Conservation (phyloP, 1,140 invertebrate genomes). For the Oryctes rhinoceros region DNA sequence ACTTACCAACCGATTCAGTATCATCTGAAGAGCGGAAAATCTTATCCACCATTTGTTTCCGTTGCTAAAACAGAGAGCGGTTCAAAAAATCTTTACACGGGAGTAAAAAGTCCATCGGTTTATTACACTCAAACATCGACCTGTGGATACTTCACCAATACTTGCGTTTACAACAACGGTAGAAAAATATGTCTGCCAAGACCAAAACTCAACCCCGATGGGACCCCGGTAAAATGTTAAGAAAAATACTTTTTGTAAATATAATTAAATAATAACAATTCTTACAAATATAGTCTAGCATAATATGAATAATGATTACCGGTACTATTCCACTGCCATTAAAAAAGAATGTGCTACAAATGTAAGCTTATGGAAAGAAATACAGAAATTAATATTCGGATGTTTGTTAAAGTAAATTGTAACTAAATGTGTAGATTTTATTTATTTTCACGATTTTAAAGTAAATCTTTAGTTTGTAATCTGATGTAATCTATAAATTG, state of each 20-base stretch:
- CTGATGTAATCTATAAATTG: too few species aligned
- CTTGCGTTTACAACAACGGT: conserved; percentile 79
- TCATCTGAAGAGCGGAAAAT: conserved; percentile 53
- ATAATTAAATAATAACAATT: background rate
- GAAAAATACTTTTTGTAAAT: background rate
- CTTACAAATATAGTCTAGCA: background rate
- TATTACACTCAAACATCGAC: conserved; percentile 87
- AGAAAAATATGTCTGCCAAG: conserved; percentile 34
- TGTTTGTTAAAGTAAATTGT: too few species aligned
- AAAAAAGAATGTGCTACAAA: background rate
- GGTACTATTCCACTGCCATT: background rate
- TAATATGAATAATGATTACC: background rate
- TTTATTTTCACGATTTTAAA: too few species aligned
- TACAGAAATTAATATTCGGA: too few species aligned
- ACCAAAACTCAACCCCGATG: too few species aligned
- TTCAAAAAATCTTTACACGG: conserved; percentile 65
- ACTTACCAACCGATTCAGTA: conserved; percentile 52
- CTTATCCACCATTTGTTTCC: conserved; percentile 70
- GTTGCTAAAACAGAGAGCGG: conserved; percentile 81
- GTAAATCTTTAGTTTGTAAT: too few species aligned
- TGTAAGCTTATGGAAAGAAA: too few species aligned
- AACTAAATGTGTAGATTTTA: too few species aligned
- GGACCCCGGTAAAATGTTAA: background rate
- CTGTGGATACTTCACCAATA: conserved; percentile 85
- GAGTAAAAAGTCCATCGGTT: conserved; percentile 74